phyloP scores from a whole-genome alignment of 2,888 invertebrate genomes.

The Microplitis deprimator region DNA sequence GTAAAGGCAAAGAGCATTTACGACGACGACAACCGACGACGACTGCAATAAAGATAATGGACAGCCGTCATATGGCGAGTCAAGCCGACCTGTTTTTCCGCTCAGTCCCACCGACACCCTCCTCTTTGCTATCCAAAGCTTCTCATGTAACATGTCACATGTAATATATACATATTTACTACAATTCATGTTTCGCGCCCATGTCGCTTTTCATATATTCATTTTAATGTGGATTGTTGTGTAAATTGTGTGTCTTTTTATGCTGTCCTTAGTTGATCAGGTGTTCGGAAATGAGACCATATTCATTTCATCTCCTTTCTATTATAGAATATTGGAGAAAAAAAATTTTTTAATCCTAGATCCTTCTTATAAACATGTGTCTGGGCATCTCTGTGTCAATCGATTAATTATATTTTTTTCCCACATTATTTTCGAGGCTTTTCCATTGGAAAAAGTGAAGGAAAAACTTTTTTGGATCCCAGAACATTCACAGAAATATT shows the following conservation, averaged over 20 bases:
- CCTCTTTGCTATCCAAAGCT: constrained; percentile 9
- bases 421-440: no score
- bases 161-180: background rate
- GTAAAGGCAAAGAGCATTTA: constrained; percentile 7
- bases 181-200: background rate
- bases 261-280: no score
- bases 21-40: constrained; percentile 23
- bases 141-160: constrained; percentile 2
- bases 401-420: no score
- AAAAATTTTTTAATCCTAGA: no score
- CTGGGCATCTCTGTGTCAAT: no score
- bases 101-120: constrained; percentile 3
- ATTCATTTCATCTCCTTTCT: background rate
- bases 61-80: constrained; percentile 8
- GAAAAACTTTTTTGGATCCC: no score
- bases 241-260: no score
- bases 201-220: background rate
- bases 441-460: no score
- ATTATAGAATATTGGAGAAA: background rate
- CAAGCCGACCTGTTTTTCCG: constrained; percentile 31
- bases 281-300: background rate
- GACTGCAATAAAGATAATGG: constrained; percentile 29
- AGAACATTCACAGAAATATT: no score
- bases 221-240: no score
- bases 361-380: no score